A percentile compares a stretch with the other conserved stretches of the same genome.
Conservation (phyloP, 2,888 invertebrate species). For the Dichetophora obliterata region DNA sequence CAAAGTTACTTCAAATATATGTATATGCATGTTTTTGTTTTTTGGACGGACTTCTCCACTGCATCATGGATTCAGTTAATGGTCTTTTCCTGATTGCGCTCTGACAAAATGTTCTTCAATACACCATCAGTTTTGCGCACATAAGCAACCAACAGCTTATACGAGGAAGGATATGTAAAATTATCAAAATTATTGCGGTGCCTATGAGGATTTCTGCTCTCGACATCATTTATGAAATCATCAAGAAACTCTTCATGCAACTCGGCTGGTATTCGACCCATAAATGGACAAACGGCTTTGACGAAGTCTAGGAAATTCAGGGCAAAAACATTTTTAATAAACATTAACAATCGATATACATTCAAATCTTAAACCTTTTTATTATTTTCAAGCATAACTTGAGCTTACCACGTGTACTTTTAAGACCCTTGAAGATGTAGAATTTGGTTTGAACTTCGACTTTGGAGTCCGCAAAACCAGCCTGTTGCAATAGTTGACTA, state of each 20-base stretch:
- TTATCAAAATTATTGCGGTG: constrained; percentile 47
- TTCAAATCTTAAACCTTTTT: too few relatives aligned
- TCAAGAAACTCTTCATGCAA: constrained; percentile 75
- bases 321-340: too few relatives aligned
- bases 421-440: constrained; percentile 46
- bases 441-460: constrained; percentile 46
- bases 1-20: neutral
- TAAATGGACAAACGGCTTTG: constrained; percentile 79
- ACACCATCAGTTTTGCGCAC: constrained; percentile 63
- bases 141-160: constrained; percentile 71
- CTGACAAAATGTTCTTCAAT: neutral
- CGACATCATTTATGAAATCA: constrained; percentile 72
- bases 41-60: neutral
- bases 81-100: neutral
- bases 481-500: constrained; percentile 41
- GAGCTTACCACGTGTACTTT: constrained; percentile 36
- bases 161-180: constrained; percentile 70
- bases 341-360: too few relatives aligned
- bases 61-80: neutral
- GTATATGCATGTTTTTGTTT: too few relatives aligned
- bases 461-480: constrained; percentile 43
- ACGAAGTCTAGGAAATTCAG: constrained; percentile 73
- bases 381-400: too few relatives aligned
- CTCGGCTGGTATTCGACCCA: constrained; percentile 76
- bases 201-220: constrained; percentile 59